Percentiles rank a stretch among this genome's conserved stretches.
Evolutionary conservation across 2,888 invertebrate genomes (phyloP).

Genomic region (Drosophila mettleri): DNA sequence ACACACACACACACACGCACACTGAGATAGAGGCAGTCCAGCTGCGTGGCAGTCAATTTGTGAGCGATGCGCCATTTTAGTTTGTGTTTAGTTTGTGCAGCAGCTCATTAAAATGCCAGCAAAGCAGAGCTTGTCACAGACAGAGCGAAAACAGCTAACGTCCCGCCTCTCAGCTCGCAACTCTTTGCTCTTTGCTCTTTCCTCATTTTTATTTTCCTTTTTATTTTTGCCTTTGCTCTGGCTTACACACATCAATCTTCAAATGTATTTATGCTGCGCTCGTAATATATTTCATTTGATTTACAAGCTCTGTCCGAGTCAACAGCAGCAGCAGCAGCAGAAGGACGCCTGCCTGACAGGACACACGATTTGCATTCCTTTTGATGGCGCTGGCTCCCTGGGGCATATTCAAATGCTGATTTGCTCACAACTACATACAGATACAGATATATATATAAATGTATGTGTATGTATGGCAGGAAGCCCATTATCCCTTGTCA

Average conservation of each 20-base stretch:
- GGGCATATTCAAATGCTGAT: slow-evolving; percentile 78
- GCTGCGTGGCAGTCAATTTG: slow-evolving; percentile 56
- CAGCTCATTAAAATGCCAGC: slow-evolving; percentile 76
- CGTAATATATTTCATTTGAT: slow-evolving; percentile 78
- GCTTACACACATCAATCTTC: slow-evolving; percentile 65
- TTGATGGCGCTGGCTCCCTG: slow-evolving; percentile 64
- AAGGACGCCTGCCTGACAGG: slow-evolving; percentile 49
- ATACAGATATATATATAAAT: too few species aligned
- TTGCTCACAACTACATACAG: slow-evolving; percentile 37
- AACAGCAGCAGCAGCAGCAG: slow-evolving; percentile 16
- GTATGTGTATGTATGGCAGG: slow-evolving; percentile 33
- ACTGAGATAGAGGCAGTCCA: background rate
- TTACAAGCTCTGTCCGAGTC: slow-evolving; percentile 62
- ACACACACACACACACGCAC: background rate
- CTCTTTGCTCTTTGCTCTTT: slow-evolving; percentile 36
- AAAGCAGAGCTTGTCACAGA: slow-evolving; percentile 18
- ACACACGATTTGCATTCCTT: slow-evolving; percentile 74
- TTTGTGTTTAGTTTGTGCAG: slow-evolving; percentile 49
- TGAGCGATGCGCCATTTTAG: slow-evolving; percentile 59
- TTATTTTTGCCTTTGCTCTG: background rate
- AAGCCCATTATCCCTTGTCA: slow-evolving; percentile 81
- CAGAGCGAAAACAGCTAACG: background rate
- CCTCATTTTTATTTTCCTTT: slow-evolving; percentile 31
- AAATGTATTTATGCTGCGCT: slow-evolving; percentile 63
- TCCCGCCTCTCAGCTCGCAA: background rate